Conservation (phyloP, 2,113 vertebrate genomes). For the Callopanchax toddi region DNA sequence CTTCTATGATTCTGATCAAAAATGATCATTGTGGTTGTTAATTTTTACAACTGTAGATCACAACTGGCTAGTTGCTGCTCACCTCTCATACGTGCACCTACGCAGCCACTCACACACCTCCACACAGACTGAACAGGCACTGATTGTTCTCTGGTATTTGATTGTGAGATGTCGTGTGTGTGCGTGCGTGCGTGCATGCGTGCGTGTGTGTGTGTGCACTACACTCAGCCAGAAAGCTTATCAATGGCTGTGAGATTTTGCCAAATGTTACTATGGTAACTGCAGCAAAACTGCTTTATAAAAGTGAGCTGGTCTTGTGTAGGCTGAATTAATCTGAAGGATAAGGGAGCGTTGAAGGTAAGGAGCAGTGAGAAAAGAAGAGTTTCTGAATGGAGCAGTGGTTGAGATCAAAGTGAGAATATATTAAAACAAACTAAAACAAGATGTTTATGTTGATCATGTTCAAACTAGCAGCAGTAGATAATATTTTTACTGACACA, state of each 20-base stretch:
- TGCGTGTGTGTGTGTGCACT: conserved; percentile 14
- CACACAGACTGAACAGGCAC: conserved; percentile 19
- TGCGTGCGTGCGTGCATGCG: background rate
- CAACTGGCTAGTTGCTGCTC: conserved; percentile 31
- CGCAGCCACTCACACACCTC: conserved; percentile 37
- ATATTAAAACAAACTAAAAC: background rate
- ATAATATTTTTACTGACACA: no score
- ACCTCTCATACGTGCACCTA: conserved; percentile 47
- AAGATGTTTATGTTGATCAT: no score
- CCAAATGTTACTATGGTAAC: conserved; percentile 75
- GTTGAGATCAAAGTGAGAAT: background rate
- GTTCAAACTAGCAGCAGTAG: no score
- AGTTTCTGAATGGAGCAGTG: conserved; percentile 32
- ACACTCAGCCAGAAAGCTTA: conserved; percentile 57
- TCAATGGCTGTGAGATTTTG: conserved; percentile 67
- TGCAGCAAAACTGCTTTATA: conserved; percentile 49
- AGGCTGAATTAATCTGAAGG: conserved; percentile 42
- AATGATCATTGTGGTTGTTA: conserved; percentile 10
- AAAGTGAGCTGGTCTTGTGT: conserved; percentile 45
- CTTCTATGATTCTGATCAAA: background rate
- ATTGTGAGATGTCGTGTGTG: conserved; percentile 14
- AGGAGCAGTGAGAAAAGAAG: background rate
- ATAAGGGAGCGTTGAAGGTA: conserved; percentile 24
- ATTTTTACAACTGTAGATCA: conserved; percentile 21
- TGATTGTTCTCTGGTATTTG: conserved; percentile 22